Base-by-base conservation (phyloP, 1,140 invertebrate species). In the Mactra quadrangularis region DNA sequence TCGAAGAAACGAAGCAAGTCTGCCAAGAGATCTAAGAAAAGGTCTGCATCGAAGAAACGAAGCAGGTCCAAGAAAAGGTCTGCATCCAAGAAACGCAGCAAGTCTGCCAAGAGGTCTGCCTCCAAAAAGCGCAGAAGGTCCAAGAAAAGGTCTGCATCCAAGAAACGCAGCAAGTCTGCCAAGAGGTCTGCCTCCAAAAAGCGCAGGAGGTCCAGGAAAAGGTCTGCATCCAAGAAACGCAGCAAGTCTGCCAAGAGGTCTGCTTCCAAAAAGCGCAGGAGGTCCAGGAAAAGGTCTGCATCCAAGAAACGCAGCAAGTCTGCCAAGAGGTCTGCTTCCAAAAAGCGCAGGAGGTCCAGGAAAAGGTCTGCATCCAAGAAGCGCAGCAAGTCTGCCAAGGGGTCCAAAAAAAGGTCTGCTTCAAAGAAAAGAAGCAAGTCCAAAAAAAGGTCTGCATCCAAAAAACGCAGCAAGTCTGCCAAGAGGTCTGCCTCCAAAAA, bases 21-120 rank as follows among this genome's bases (percentile, higher is more conserved):
- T 11, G 38, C 6, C 38, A 70, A 35, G 29, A 45, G 29, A 41
- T 70, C 66, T 35, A 70, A 31, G 66, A 70, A 70, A 35, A 70
- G 66, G 66, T 70, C 66, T 35, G 66, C 66, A 47, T 70, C 66
- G 19, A 70, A 74, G 70, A 74, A 74, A 33, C 19, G 70, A 22
- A 74, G 66, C 38, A 45, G 17, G 45, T 70, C 66, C 66, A 70
- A 22, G 66, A 70, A 70, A 35, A 70, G 66, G 66, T 70, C 66
- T 35, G 66, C 66, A 47, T 70, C 74, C 9, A 77, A 47, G 50
- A 79, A 79, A 31, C 57, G 76, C 25, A 68, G 45, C 29, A 78
- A 45, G 75, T 78, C 70, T 22, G 50, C n/a, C 41, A 74, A 74
- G 52, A 11, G 70, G 31, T 33, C 13, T 22, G 50, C 47, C 7